Percentiles rank a stretch among this genome's conserved stretches.
phyloP scores from a whole-genome alignment of 2,888 invertebrate species.

The Norana najaformis region DNA sequence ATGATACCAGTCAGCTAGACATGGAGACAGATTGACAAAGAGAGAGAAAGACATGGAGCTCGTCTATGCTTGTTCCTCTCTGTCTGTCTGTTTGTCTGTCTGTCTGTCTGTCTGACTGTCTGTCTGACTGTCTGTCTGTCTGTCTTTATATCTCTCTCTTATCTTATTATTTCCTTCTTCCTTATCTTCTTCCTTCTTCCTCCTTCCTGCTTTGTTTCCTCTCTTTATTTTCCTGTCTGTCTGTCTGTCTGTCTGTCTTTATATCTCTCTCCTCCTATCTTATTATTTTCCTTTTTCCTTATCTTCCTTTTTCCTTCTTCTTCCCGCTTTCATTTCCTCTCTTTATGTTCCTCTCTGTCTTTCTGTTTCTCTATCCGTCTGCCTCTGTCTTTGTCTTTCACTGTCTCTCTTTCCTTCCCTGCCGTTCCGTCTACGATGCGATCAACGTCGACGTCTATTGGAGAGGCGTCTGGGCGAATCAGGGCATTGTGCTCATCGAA shows the following conservation, averaged over 20 bases:
- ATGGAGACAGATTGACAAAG: background rate
- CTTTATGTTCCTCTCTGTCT: too few relatives aligned
- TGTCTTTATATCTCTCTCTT: background rate
- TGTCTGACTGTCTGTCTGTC: background rate
- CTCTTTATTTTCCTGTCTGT: too few relatives aligned
- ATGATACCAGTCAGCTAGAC: background rate
- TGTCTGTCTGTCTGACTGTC: background rate
- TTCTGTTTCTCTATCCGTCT: too few relatives aligned
- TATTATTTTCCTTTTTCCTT: too few relatives aligned
- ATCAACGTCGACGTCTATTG: background rate
- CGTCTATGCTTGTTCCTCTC: background rate
- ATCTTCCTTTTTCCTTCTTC: too few relatives aligned
- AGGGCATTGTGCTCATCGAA: background rate
- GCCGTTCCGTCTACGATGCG: background rate
- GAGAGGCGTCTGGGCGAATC: constrained; percentile 8
- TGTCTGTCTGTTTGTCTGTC: too few relatives aligned
- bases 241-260: too few relatives aligned
- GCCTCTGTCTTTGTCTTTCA: background rate
- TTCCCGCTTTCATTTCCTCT: too few relatives aligned
- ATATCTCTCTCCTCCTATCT: too few relatives aligned
- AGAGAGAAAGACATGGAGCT: background rate
- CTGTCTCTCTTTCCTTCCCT: background rate
- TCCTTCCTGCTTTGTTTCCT: too few relatives aligned
- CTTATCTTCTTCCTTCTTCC: too few relatives aligned
- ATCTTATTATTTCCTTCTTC: background rate